A percentile compares a stretch with the other conserved stretches of the same genome.
These are phyloP conservation scores for Daphoenositta chrysoptera DNA, from an alignment of 2,113 vertebrate genomes.

Conservation along the genomic window DNA sequence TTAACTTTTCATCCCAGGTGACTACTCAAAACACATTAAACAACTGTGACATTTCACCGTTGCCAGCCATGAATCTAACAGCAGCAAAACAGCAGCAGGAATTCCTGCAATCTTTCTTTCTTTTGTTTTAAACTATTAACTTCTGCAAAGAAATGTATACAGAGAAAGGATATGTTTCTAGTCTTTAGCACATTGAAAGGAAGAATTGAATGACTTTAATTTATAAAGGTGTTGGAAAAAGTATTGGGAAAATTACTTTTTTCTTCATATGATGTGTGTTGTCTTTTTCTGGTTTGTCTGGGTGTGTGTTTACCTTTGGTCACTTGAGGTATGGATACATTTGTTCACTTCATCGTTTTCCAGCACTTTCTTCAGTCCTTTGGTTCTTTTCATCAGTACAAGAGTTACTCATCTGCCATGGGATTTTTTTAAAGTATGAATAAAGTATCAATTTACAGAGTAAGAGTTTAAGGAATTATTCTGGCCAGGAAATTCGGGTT, in stretches of 20 bases:
- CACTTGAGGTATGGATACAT: neutral
- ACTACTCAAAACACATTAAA: neutral
- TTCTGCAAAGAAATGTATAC: neutral
- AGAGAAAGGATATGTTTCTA: neutral
- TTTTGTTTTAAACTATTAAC: neutral
- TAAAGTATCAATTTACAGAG: neutral
- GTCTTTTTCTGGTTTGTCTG: neutral
- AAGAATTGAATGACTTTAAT: neutral
- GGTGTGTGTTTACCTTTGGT: neutral
- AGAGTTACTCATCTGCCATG: neutral
- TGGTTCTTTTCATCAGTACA: neutral
- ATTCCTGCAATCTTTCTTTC: neutral
- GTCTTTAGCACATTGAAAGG: neutral
- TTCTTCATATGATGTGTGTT: neutral
- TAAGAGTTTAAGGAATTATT: neutral
- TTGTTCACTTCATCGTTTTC: neutral
- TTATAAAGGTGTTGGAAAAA: neutral
- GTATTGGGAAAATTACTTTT: neutral
- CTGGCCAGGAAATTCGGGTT: neutral
- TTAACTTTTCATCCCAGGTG: neutral
- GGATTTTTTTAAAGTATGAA: neutral
- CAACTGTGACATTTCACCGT: fast-evolving
- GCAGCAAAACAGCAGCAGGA: neutral
- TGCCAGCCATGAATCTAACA: neutral
- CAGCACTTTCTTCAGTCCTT: neutral